phyloP scores from a whole-genome alignment of 2,113 vertebrate genomes.

The Todiramphus saurophagus region DNA sequence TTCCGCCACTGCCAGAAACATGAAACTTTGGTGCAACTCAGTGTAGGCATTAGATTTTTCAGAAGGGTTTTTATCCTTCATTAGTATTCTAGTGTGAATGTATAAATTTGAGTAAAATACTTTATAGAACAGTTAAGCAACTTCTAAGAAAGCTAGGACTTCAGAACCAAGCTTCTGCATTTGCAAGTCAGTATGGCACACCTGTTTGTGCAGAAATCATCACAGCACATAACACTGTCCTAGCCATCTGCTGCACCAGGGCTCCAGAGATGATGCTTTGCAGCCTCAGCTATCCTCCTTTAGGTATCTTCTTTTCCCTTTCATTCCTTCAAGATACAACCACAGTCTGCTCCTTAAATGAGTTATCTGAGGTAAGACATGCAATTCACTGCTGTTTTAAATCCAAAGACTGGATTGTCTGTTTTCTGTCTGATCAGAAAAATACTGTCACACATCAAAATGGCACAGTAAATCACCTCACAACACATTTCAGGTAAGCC shows the following conservation, averaged over 20 bases:
- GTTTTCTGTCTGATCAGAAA: neutral
- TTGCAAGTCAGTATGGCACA: neutral
- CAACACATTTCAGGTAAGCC: neutral
- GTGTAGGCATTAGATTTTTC: neutral
- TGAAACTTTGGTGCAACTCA: neutral
- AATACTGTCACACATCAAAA: neutral
- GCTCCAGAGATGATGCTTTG: neutral
- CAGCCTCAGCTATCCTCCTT: neutral
- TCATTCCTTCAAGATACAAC: neutral
- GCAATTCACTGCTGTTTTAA: neutral
- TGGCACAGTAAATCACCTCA: too few relatives aligned
- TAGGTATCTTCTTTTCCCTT: neutral
- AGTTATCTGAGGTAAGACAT: neutral
- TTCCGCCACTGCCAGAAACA: neutral
- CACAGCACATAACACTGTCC: neutral
- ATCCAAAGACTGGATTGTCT: neutral
- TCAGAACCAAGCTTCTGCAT: neutral
- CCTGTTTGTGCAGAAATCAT: neutral
- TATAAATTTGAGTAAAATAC: neutral
- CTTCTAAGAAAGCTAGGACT: neutral
- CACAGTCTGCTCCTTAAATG: neutral
- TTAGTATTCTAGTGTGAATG: neutral
- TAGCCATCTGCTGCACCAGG: neutral
- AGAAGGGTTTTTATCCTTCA: neutral
- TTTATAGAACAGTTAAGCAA: neutral